Percentiles rank a stretch among this genome's conserved stretches.
These are phyloP conservation scores for mouse (Mus musculus) DNA, from an alignment of 2,113 vertebrate species.

Conservation along the genomic window GRCm39 chr3:127542001-127542500, in stretches of 20 bases:
- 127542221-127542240: not conserved
- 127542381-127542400: not conserved
- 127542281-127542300: not conserved
- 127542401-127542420: not conserved
- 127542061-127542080: too few species aligned
- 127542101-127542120: not conserved
- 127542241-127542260: not conserved
- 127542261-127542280: not conserved
- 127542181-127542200: not conserved
- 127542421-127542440: not conserved
- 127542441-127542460: conserved; percentile 45
- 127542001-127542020: not conserved
- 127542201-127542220: not conserved
- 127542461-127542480: conserved; percentile 69
- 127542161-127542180: not conserved
- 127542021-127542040: not conserved
- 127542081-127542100: not conserved
- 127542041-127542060: rapidly evolving
- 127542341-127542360: not conserved
- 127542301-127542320: not conserved
- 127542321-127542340: not conserved
- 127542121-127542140: not conserved
- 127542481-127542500: conserved; percentile 85
- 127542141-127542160: not conserved
- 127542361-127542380: not conserved